Evolutionary conservation across 2,113 vertebrate species (phyloP), one percentile per base, ranked within the genome.

Genomic region (Vulpes ferrilata): DNA sequence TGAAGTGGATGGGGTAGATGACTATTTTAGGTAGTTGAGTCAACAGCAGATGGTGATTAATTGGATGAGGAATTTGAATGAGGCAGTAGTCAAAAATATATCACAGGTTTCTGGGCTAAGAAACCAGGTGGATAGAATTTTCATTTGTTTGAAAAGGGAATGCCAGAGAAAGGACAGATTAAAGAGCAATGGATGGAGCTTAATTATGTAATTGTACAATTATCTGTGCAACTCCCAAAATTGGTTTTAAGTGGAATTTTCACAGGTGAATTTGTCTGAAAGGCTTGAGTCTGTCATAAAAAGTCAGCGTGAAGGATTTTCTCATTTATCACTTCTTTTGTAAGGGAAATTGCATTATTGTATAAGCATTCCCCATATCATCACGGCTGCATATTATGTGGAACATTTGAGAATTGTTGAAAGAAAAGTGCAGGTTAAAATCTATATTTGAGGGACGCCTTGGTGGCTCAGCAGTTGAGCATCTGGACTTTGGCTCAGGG

Each of bases 391-490:
- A 30, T 48, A 30, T 74, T 62, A 67, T 27, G 9, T 62, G 12
- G 27, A 62, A 51, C 30, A 32, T 88, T 95, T 94, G 76, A 83
- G 59, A 51, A 2, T 55, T 71, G 0, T 60, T 87, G 25, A 90
- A 83, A 55, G 17, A 71, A 87, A 76, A 90, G 32, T 25, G 8
- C 32, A 95, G 16, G 57, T 78, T 92, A 83, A 93, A 90, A 87
- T 5, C 57, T 73, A 1, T 32, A 32, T 69, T 71, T 69, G n/a
- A 43, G 43, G 43, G 7, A 43, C 43, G 43, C 43, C 43, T 43
- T 43, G 43, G 43, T 43, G 43, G 43, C 43, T 43, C 43, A 43
- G 43, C 43, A 43, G 43, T 43, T 43, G 43, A 43, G 43, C 43
- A 43, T 43, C 43, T 43, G 43, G 43, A 43, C 6, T 43, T 43